phyloP scores from a whole-genome alignment of 2,888 invertebrate species.

The Catocala nupta region DNA sequence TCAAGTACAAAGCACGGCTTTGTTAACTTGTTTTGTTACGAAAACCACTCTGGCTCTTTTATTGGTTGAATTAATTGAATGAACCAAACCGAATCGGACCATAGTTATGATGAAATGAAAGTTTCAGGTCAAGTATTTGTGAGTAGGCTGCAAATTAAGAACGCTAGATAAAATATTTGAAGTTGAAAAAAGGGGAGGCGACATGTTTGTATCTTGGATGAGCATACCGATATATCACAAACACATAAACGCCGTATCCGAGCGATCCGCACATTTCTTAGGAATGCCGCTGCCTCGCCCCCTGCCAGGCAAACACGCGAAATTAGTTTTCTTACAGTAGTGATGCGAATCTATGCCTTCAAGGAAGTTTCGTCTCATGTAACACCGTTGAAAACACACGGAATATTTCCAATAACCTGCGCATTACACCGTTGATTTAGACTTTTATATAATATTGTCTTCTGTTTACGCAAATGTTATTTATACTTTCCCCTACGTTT shows the following conservation, averaged over 20 bases:
- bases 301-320: slow-evolving; percentile 62
- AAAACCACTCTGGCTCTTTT: slow-evolving; percentile 29
- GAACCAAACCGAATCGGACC: slow-evolving; percentile 1
- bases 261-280: slow-evolving; percentile 49
- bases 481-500: no score
- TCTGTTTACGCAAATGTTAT: no score
- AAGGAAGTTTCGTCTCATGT: slow-evolving; percentile 53
- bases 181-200: slow-evolving; percentile 2
- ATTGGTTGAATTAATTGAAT: slow-evolving; percentile 22
- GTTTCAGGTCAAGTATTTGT: not conserved
- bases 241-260: slow-evolving; percentile 43
- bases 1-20: slow-evolving; percentile 30
- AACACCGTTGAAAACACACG: slow-evolving; percentile 53
- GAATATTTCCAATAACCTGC: slow-evolving; percentile 53
- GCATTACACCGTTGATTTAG: slow-evolving; percentile 14
- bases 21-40: slow-evolving; percentile 37
- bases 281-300: slow-evolving; percentile 49
- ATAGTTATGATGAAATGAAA: not conserved
- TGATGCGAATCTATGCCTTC: slow-evolving; percentile 55
- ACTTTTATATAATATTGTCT: no score
- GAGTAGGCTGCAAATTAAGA: not conserved
- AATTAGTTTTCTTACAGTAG: slow-evolving; percentile 71
- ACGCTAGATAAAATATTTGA: not conserved
- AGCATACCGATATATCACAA: slow-evolving; percentile 42
- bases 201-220: not conserved